Evolutionary conservation across 1,140 invertebrate species (phyloP), one percentile per base, ranked within the genome.

Genomic region (Caenorhabditis brenneri): DNA sequence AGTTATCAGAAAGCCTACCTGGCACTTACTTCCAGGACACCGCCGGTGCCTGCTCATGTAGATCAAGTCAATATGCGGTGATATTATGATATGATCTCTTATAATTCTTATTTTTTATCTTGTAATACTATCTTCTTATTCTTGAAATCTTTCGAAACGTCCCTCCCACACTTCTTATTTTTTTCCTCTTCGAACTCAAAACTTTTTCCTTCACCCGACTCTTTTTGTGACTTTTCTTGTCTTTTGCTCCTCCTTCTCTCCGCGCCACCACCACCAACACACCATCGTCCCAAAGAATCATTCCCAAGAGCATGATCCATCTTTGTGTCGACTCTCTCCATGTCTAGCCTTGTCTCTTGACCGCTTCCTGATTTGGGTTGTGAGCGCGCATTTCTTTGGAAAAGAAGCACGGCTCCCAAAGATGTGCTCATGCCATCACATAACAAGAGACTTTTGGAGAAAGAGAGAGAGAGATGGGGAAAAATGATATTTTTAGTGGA

Each of bases 1-100:
- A 96, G 95, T 85, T 98, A 96, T 96, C 79, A 84, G 5, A 80
- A 82, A 24, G 83, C 84, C 2, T 87, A 85, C 36, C 79, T 39
- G 19, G 29, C 51, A 19, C 29, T 81, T 0, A 51, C 49, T 33
- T 31, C 46, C 2, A 51, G 33, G 29, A 31, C 78, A 7, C 46
- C 46, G n/a, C 46, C 78, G 1, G 46, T 31, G 16, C 49, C 39
- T 42, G 12, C 12, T 74, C 65, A 74, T 42, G 22, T 46, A 24
- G 65, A 74, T 74, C 65, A 74, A n/a, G 36, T 74, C n/a, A 74
- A 74, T 74, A 46, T 74, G 65, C n/a, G 65, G 65, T 74, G 65
- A 74, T 74, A 42, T 42, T 15, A 15, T 19, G 12, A 33, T 5
- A 42, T 42, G 39, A 42, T 42, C 39, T 51, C 48, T 42, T 42